Evolutionary conservation across 2,888 invertebrate genomes (phyloP).

Genomic region (Tetragnatha montana): DNA sequence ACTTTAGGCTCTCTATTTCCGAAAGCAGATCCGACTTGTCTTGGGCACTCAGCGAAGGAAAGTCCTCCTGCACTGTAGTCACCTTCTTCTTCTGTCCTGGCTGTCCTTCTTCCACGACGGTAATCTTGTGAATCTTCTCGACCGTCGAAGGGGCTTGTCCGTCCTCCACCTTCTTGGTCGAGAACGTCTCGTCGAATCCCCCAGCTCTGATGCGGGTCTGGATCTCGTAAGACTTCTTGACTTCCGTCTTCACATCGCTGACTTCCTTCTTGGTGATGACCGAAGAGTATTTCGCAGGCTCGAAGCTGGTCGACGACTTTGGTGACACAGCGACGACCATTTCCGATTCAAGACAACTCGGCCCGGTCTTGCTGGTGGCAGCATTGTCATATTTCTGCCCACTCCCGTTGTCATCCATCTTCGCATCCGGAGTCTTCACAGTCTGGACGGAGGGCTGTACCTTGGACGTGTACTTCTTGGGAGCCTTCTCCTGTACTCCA

Average conservation of each 20-base stretch:
- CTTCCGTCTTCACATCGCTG: slow-evolving; percentile 52
- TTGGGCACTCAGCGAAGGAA: slow-evolving; percentile 11
- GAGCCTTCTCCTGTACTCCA: slow-evolving; percentile 27
- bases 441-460: slow-evolving; percentile 28
- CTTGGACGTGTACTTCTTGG: slow-evolving; percentile 40
- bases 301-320: slow-evolving; percentile 31
- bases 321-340: slow-evolving; percentile 47
- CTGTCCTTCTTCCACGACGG: slow-evolving; percentile 19
- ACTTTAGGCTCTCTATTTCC: slow-evolving; percentile 59
- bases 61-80: neutral
- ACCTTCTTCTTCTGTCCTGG: neutral
- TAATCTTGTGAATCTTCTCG: slow-evolving; percentile 60
- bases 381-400: neutral
- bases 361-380: neutral
- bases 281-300: slow-evolving; percentile 59
- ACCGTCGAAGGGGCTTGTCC: slow-evolving; percentile 21
- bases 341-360: neutral
- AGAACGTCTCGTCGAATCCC: slow-evolving; percentile 36
- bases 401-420: neutral
- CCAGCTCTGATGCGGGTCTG: slow-evolving; percentile 50
- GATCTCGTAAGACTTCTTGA: slow-evolving; percentile 53
- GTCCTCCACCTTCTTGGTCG: slow-evolving; percentile 16
- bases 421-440: neutral
- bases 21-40: slow-evolving; percentile 41
- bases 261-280: slow-evolving; percentile 50